A percentile compares a stretch with the other conserved stretches of the same genome.
Conservation (phyloP, 1,140 invertebrate genomes). For the Goniozus legneri region DNA sequence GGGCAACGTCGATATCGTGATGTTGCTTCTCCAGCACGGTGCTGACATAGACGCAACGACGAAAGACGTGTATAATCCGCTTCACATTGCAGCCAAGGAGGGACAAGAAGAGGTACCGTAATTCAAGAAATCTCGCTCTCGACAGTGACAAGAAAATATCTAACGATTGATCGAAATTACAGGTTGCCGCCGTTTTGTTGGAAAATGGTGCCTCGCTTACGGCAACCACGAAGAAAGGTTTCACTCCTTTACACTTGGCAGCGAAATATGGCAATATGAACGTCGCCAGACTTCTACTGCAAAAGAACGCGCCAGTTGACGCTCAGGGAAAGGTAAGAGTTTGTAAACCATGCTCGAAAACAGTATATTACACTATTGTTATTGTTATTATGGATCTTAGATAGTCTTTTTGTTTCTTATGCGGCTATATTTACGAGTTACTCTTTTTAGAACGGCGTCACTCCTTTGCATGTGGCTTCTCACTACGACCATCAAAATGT, state of each 20-base stretch:
- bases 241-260: slow-evolving; percentile 95
- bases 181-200: slow-evolving; percentile 84
- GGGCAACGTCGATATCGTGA: slow-evolving; percentile 91
- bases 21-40: slow-evolving; percentile 86
- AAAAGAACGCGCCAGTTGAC: slow-evolving; percentile 86
- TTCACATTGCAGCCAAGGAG: slow-evolving; percentile 98
- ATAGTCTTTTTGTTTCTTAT: slow-evolving; percentile 2
- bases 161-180: slow-evolving; percentile 11
- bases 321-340: slow-evolving; percentile 80
- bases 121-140: background rate
- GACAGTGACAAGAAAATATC: slow-evolving; percentile 48
- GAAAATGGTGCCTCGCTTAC: slow-evolving; percentile 91
- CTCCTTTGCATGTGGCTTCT: slow-evolving; percentile 94
- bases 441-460: slow-evolving; percentile 97
- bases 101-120: slow-evolving; percentile 81
- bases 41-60: slow-evolving; percentile 83
- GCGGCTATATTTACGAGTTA: too few species aligned
- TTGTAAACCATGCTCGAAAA: background rate
- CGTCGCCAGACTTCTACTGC: slow-evolving; percentile 83
- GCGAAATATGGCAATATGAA: slow-evolving; percentile 96
- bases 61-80: slow-evolving; percentile 92
- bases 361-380: background rate
- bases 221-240: slow-evolving; percentile 93
- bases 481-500: slow-evolving; percentile 97
- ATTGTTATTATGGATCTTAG: too few species aligned